Evolutionary conservation across 2,797 vertebrate genomes (phyloP), one percentile per base, ranked within the genome.

Genomic region (Microctenopoma lineatum): DNA sequence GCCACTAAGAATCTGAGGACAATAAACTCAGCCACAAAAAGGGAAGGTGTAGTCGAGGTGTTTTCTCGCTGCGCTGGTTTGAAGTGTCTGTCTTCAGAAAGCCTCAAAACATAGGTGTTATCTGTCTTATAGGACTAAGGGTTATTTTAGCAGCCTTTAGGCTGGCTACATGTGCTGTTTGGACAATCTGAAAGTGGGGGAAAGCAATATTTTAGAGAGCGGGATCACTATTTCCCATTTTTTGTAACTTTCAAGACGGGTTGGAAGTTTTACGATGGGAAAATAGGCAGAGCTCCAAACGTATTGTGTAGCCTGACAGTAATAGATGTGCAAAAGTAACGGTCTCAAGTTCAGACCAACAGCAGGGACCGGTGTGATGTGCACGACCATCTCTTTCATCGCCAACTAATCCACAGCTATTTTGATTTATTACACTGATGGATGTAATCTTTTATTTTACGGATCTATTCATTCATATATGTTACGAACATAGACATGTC

Each of bases 261-360:
- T 52, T 72, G 47, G 62, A 73, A 55, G 63, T 70, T 21, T 21
- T 21, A 66, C 71, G 38, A 57, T 84, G 77, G 76, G 69, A 72
- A 82, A 75, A 53, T 13, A 61, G 47, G 56, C 62, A 64, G 21
- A 46, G 58, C 61, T 61, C 47, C 61, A 71, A 60, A 53, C 47
- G 27, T 21, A 39, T 34, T 58, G 64, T 64, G 21, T 50, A 2
- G 0, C 25, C 38, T 84, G 72, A 64, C 76, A 67, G 42, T 15
- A 27, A 16, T 11, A n/a, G 12, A 74, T 53, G 27, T 41, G 58
- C 39, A 11, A 69, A 75, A 73, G 16, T 47, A 25, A 53, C 12
- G 32, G 7, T 48, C n/a, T n/a, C 14, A 46, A 56, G 36, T 66
- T 77, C 11, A 62, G 39, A 73, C 60, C 64, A 59, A 52, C 56